A percentile compares a stretch with the other conserved stretches of the same genome.
Conservation (phyloP, 1,140 invertebrate species). For the Trichomalopsis sarcophagae region DNA sequence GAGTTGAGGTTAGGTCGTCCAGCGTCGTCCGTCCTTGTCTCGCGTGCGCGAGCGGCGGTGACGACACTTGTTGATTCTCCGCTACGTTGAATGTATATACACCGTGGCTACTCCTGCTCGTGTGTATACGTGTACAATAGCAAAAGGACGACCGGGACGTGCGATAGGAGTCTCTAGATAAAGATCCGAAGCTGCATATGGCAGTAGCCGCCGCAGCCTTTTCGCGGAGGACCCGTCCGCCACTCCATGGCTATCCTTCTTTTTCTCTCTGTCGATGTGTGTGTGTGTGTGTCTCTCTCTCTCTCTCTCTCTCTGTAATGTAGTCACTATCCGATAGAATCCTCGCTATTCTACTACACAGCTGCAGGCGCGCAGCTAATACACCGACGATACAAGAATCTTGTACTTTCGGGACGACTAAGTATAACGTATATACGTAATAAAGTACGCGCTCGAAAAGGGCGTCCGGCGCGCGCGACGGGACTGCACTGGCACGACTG, state of each 20-base stretch:
- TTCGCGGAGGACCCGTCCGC: background rate
- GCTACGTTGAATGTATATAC: slow-evolving; percentile 24
- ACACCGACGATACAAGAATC: background rate
- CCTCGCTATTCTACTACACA: too few species aligned
- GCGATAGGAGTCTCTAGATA: background rate
- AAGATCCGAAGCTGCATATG: background rate
- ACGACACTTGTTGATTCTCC: slow-evolving; percentile 66
- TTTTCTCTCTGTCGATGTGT: background rate
- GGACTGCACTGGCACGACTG: slow-evolving; percentile 16
- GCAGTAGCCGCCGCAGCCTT: background rate
- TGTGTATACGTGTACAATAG: background rate
- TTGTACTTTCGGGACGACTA: background rate
- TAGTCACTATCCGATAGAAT: too few species aligned
- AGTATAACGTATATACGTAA: background rate
- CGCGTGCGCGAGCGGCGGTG: background rate
- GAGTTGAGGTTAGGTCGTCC: slow-evolving; percentile 39
- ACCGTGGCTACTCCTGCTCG: background rate
- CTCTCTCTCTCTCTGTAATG: too few species aligned
- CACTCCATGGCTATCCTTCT: background rate
- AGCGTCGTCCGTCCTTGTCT: slow-evolving; percentile 18
- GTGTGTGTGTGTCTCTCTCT: too few species aligned
- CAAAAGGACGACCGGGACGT: background rate
- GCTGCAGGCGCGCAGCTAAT: too few species aligned
- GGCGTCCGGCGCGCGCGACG: background rate
- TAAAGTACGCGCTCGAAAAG: background rate